These are phyloP conservation scores for Cyaniris semiargus DNA, from an alignment of 2,888 invertebrate genomes.

Conservation along the genomic window DNA sequence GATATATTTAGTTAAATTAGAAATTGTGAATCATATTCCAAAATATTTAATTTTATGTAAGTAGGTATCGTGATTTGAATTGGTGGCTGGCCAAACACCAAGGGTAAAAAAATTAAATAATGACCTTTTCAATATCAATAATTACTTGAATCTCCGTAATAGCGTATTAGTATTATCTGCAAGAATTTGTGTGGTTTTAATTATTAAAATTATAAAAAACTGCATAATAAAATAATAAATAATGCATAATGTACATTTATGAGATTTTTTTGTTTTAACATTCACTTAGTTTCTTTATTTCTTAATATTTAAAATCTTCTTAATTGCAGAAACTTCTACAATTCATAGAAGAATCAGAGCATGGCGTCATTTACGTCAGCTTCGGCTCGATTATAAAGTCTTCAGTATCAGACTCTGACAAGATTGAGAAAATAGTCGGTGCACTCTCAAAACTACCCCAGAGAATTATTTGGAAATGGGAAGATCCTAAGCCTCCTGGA, in stretches of 20 bases:
- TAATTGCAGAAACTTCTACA: conserved; percentile 75
- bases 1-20: too few species aligned
- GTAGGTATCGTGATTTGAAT: too few species aligned
- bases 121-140: too few species aligned
- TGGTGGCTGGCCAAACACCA: too few species aligned
- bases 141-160: too few species aligned
- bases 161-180: too few species aligned
- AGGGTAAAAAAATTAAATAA: too few species aligned
- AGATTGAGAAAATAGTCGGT: conserved; percentile 79
- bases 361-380: conserved; percentile 87
- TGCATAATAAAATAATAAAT: background rate
- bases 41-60: too few species aligned
- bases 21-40: too few species aligned
- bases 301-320: background rate
- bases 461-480: conserved; percentile 88
- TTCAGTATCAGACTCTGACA: conserved; percentile 80
- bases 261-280: background rate
- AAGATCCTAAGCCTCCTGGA: conserved; percentile 75
- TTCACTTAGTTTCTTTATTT: background rate
- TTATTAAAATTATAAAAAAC: too few species aligned
- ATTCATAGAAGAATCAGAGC: conserved; percentile 82
- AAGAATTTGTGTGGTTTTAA: too few species aligned
- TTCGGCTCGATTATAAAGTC: conserved; percentile 88
- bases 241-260: background rate
- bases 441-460: conserved; percentile 83